Conservation (phyloP, 2,888 invertebrate species). For the Tyria jacobaeae region DNA sequence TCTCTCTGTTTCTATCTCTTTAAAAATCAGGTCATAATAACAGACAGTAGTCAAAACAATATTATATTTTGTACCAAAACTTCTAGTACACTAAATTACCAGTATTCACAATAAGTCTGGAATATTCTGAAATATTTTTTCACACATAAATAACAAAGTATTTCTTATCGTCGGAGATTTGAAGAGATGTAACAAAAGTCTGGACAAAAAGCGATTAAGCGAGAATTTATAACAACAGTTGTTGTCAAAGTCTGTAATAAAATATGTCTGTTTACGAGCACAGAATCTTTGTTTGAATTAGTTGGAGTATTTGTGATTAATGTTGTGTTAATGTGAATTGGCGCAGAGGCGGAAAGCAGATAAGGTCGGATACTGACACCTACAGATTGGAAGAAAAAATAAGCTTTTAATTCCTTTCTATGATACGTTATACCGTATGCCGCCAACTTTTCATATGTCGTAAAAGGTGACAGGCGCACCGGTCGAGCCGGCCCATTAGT, state of each 20-base stretch:
- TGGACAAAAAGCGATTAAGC: conserved; percentile 32
- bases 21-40: background rate
- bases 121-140: background rate
- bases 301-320: conserved; percentile 29
- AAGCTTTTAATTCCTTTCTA: background rate
- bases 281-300: conserved; percentile 2
- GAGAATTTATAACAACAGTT: conserved; percentile 32
- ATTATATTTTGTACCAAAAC: conserved; percentile 1
- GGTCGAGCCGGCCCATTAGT: too few relatives aligned
- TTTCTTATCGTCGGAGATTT: conserved; percentile 16
- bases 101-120: background rate
- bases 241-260: conserved; percentile 29
- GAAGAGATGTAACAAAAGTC: conserved; percentile 33
- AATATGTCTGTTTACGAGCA: conserved; percentile 19
- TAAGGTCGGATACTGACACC: background rate
- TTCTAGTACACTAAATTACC: background rate
- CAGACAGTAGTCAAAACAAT: background rate
- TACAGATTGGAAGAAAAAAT: background rate
- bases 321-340: conserved; percentile 11
- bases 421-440: background rate
- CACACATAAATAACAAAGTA: conserved; percentile 33
- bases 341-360: background rate
- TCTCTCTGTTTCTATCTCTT: background rate
- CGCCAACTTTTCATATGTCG: background rate
- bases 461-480: too few relatives aligned